Evolutionary conservation across 2,888 invertebrate species (phyloP), one percentile per base, ranked within the genome.

Genomic region (Cremastinae sp.): DNA sequence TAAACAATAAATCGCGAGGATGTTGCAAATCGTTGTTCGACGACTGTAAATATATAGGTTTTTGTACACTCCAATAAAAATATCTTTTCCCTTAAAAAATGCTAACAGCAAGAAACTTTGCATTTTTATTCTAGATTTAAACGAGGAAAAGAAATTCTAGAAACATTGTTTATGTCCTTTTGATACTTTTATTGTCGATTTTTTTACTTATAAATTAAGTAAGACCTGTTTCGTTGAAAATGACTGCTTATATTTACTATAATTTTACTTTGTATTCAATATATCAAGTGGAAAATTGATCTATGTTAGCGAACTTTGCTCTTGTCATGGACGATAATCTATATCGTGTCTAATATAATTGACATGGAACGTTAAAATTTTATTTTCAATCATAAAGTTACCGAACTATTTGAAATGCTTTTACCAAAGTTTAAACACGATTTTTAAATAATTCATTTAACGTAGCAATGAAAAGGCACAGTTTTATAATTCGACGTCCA

Each of bases 161-260:
- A 22, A n/a, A n/a, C 20, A 47, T 43, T 12, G 22, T 43, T 28
- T 35, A 20, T 1, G 5, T n/a, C 20, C 2, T 37, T 14, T 9
- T 4, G 10, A 18, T 58, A 2, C 1, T 59, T 59, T 41, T 8
- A 43, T 16, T 59, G 47, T 49, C 16, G 18, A 39, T 28, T 47
- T 71, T n/a, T n/a, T 64, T 79, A 79, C 79, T 78, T 79, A 79
- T 18, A 16, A 59, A 45, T 62, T 78, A 73, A 74, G 76, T 73
- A 74, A 73, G 64, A 41, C 12, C 9, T n/a, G n/a, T n/a, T 66
- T 20, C 28, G 51, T 41, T n/a, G 0, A 39, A 9, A 35, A 45
- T 43, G 2, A 39, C 16, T 20, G 16, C 18, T 53, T 64, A 39
- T 7, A 16, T 7, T 28, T 39, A 37, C 43, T 55, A 51, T 14